Evolutionary conservation across 1,140 invertebrate species (phyloP), one percentile per base, ranked within the genome.

Genomic region (Drosophila biarmipes): DNA sequence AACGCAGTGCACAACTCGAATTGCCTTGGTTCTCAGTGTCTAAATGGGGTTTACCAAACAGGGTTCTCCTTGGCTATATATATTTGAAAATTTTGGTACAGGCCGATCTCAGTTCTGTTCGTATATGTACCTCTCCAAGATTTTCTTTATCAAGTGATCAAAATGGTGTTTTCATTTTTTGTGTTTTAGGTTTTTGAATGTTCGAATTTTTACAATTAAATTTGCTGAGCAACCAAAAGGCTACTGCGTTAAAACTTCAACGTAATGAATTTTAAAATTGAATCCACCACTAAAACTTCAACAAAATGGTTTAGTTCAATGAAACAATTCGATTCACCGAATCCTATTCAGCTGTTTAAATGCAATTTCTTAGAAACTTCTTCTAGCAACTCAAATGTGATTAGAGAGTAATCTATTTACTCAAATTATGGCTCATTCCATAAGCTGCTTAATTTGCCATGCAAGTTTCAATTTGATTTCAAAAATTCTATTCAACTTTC

Each of bases 391-490:
- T 37, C 21, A 24, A 35, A 31, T 29, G 7, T 24, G 24, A 54
- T 55, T 46, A 45, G 34, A 14, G 27, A 4, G 31, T 68, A 55
- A 68, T 68, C 29, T 37, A 49, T 46, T 69, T 68, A 69, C n/a
- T 29, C 34, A 31, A 12, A 14, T 51, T 29, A 56, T 40, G 12
- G 6, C 31, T 24, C n/a, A 40, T 11, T 11, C 38, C 4, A 7
- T 19, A 29, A 46, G 11, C 42, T 15, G 10, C 14, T 40, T 14
- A 31, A 46, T 46, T 29, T 54, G 4, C 6, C 7, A 37, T 17
- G 17, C 21, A 34, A n/a, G 14, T 38, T 12, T 67, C 67, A 68
- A 69, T 37, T 68, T 27, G 14, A 68, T 55, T 68, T 68, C 19
- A 27, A 10, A 55, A 69, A 69, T 68, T 35, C 24, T 17, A 27